Evolutionary conservation across 2,888 invertebrate genomes (phyloP), one percentile per base, ranked within the genome.

Genomic region (Phorcus lineatus): DNA sequence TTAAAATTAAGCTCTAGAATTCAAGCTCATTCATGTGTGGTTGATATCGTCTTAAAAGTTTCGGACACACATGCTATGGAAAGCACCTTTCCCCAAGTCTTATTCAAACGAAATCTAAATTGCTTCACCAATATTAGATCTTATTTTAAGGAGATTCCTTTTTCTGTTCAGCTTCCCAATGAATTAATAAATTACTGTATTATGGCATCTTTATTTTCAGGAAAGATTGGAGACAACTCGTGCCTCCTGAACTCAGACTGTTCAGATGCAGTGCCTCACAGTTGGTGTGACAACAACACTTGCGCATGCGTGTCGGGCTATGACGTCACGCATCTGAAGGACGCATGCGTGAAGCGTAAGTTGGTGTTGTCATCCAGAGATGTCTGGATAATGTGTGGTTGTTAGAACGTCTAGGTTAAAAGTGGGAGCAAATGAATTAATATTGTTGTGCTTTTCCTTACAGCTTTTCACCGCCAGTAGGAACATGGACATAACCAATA

Each of bases 271-370:
- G 24, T 79, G 16, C 40, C 74, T 0, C 52, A 79, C 74, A 79
- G 79, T 40, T 55, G 17, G n/a, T 79, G 79, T 47, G 57, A 36
- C 36, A 31, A 57, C 22, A 36, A 47, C 19, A 79, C 24, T 17
- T 79, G 79, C 47, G 40, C 74, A 16, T 79, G 79, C 54, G 53
- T 55, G 4, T 57, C 79, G 16, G 79, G 79, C 11, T 79, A 40
- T 74, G 74, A 79, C 55, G 79, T 54, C 19, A 40, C 22, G 11
- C 47, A 52, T 28, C 9, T 53, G 16, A 47, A 47, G n/a, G 67
- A 66, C 13, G 28, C 57, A 19, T 79, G 79, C 40, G 74, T 24
- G 9, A 36, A 28, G 57, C 79, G 79, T 79, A 79, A 79, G 79
- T 79, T 22, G 47, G 22, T 47, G 24, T 67, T 28, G 67, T 28